phyloP scores from a whole-genome alignment of 2,113 vertebrate species.

The Pterocles orientalis region DNA sequence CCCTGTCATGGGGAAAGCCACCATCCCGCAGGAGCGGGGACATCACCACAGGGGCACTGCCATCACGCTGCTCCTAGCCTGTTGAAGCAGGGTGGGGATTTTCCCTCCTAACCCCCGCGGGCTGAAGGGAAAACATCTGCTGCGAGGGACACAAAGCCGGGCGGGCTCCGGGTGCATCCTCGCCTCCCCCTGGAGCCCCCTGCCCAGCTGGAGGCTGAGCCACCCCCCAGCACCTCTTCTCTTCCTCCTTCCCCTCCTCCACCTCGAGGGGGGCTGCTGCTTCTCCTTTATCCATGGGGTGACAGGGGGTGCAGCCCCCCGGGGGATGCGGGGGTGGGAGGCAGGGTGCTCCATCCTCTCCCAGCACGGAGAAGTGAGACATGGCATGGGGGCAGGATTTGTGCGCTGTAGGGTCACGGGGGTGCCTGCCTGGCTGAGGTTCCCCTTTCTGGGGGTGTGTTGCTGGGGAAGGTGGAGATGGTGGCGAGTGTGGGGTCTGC shows the following conservation, averaged over 20 bases:
- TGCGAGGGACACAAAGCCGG: background rate
- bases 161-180: background rate
- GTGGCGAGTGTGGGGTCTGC: accelerated
- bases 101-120: accelerated
- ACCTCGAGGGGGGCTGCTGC: background rate
- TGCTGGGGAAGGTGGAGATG: background rate
- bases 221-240: accelerated
- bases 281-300: background rate
- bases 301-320: background rate
- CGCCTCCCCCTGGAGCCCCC: background rate
- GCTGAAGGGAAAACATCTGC: background rate
- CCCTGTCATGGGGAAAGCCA: background rate
- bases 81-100: background rate
- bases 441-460: background rate
- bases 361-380: background rate
- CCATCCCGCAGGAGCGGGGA: accelerated
- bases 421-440: background rate
- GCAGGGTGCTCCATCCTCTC: background rate
- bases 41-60: accelerated
- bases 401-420: accelerated
- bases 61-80: accelerated
- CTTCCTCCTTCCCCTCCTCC: background rate
- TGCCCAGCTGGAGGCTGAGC: background rate
- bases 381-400: background rate
- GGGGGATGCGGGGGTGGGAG: background rate